phyloP scores from a whole-genome alignment of 2,113 vertebrate species.

The Lepus americanus region DNA sequence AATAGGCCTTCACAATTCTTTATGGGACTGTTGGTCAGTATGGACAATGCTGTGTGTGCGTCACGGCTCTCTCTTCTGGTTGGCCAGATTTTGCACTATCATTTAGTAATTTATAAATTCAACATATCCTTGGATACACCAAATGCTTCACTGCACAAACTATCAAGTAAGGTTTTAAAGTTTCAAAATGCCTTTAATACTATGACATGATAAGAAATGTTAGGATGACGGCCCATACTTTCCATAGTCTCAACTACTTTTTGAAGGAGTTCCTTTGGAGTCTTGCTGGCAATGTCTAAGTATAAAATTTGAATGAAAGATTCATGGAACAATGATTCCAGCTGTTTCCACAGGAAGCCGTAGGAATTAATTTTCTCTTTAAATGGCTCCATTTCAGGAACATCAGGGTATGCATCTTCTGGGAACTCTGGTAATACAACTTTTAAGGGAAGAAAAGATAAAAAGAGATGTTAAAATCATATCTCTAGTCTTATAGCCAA shows the following conservation, averaged over 20 bases:
- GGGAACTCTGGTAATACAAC: constrained; percentile 84
- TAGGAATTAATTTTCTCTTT: constrained; percentile 87
- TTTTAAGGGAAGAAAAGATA: constrained; percentile 80
- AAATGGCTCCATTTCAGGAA: constrained; percentile 90
- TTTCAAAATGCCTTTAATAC: neutral
- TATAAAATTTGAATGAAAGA: constrained; percentile 75
- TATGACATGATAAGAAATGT: neutral
- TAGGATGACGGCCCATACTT: constrained; percentile 89
- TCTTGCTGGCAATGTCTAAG: constrained; percentile 90
- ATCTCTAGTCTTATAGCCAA: neutral
- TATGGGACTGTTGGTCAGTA: neutral
- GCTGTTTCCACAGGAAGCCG: constrained; percentile 85
- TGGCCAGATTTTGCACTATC: accelerated
- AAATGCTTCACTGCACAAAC: neutral
- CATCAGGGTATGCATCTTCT: constrained; percentile 89
- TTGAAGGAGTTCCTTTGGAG: constrained; percentile 89
- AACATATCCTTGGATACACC: neutral
- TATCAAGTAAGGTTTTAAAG: neutral
- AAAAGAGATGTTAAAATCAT: neutral
- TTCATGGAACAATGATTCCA: constrained; percentile 83
- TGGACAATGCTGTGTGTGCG: neutral
- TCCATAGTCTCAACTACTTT: constrained; percentile 90
- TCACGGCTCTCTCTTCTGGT: neutral
- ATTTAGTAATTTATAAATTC: neutral
- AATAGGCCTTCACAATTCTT: neutral